Evolutionary conservation across 2,888 invertebrate species (phyloP).

Genomic region (Drosophila birchii): DNA sequence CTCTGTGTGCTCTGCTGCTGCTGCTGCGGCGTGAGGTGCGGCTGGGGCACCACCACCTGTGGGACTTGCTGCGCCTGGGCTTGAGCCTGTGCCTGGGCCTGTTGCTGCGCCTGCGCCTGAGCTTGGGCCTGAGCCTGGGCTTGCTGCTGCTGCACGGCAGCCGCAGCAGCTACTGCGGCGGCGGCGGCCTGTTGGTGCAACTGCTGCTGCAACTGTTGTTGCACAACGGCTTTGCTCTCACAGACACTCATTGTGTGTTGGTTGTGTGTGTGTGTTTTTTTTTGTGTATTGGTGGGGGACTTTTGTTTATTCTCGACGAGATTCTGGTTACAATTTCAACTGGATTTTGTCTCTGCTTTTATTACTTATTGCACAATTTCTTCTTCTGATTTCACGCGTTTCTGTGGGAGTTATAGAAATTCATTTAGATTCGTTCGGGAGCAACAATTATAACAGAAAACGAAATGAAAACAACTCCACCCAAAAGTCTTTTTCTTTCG

Average conservation of each 20-base stretch:
- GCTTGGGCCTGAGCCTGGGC: constrained; percentile 23
- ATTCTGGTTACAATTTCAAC: constrained; percentile 52
- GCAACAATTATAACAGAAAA: constrained; percentile 51
- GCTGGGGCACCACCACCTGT: constrained; percentile 66
- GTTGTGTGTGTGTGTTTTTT: constrained; percentile 34
- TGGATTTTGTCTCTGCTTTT: constrained; percentile 37
- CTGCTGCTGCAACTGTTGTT: constrained; percentile 75
- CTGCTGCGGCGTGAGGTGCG: constrained; percentile 73
- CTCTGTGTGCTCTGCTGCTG: constrained; percentile 93
- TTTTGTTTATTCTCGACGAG: constrained; percentile 55
- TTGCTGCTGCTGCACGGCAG: constrained; percentile 68
- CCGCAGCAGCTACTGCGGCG: constrained; percentile 69
- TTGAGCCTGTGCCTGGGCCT: constrained; percentile 58
- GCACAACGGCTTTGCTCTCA: constrained; percentile 83
- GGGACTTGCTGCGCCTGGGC: constrained; percentile 59
- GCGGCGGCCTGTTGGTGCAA: constrained; percentile 75
- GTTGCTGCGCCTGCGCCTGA: constrained; percentile 49
- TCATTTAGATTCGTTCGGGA: constrained; percentile 26
- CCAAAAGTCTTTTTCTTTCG: constrained; percentile 61
- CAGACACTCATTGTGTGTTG: constrained; percentile 83
- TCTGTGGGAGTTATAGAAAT: constrained; percentile 52
- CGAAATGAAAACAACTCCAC: constrained; percentile 76
- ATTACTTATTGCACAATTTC: constrained; percentile 69
- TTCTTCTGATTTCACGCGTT: constrained; percentile 37
- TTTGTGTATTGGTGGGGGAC: constrained; percentile 51